Evolutionary conservation across 2,888 invertebrate genomes (phyloP).

Genomic region (Macaria liturata): DNA sequence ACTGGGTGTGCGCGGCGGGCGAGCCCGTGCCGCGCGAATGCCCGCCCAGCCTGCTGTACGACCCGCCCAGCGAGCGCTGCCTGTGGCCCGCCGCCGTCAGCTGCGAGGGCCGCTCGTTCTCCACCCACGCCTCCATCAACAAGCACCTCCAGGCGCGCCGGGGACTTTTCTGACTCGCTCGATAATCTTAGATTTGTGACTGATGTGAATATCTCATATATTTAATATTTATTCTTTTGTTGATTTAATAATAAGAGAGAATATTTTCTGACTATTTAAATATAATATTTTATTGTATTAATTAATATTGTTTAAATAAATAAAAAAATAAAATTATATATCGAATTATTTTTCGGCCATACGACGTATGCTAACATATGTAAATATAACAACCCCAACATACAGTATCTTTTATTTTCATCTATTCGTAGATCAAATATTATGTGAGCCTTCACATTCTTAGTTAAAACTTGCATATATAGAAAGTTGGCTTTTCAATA

Average conservation of each 20-base stretch:
- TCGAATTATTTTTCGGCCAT: too few species aligned
- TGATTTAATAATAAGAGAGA: neutral
- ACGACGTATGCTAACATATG: too few species aligned
- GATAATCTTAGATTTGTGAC: conserved; percentile 6
- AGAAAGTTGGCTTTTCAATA: too few species aligned
- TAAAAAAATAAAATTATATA: too few species aligned
- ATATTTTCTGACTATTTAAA: too few species aligned
- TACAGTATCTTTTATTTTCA: too few species aligned
- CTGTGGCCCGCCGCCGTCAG: conserved; percentile 50
- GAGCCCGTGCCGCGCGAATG: conserved; percentile 42
- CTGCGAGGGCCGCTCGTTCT: conserved; percentile 43
- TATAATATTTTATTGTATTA: too few species aligned
- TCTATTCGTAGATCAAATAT: too few species aligned
- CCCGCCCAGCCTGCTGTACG: conserved; percentile 42
- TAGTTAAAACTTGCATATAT: too few species aligned
- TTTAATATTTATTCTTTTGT: conserved; percentile 21
- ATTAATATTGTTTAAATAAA: too few species aligned
- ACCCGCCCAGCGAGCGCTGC: conserved; percentile 41
- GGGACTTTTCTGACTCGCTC: conserved; percentile 19
- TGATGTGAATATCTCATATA: conserved; percentile 14
- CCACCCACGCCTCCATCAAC: conserved; percentile 33
- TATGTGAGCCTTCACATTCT: too few species aligned
- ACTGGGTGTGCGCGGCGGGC: conserved; percentile 48
- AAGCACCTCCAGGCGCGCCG: conserved; percentile 39
- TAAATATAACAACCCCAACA: too few species aligned